These are phyloP conservation scores for Hydriomena furcata DNA, from an alignment of 2,888 invertebrate species.

Conservation along the genomic window DNA sequence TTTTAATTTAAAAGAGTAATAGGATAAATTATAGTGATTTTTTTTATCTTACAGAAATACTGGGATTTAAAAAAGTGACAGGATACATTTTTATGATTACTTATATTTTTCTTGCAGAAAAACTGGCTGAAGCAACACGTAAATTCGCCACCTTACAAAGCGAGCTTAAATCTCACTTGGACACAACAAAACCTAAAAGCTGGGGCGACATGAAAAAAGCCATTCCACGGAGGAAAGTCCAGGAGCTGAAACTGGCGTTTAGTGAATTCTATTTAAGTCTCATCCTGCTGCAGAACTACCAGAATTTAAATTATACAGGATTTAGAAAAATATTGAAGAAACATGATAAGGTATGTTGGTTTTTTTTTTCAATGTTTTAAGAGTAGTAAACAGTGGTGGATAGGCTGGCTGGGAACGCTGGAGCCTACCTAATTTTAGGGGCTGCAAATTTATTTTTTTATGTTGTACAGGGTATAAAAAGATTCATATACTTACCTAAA, in stretches of 20 bases:
- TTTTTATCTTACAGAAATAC: constrained; percentile 83
- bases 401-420: too few relatives aligned
- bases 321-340: constrained; percentile 99
- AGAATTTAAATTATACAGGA: constrained; percentile 98
- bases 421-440: too few relatives aligned
- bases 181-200: constrained; percentile 78
- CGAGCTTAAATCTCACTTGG: constrained; percentile 88
- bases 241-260: constrained; percentile 97
- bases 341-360: constrained; percentile 93
- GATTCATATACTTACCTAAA: too few relatives aligned
- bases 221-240: constrained; percentile 91
- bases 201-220: constrained; percentile 73
- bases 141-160: constrained; percentile 95
- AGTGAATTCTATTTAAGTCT: constrained; percentile 99
- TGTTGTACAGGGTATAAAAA: too few relatives aligned
- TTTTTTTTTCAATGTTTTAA: too few relatives aligned
- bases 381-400: too few relatives aligned
- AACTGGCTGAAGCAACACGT: constrained; percentile 97
- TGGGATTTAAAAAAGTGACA: too few relatives aligned
- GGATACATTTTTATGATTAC: too few relatives aligned
- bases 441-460: too few relatives aligned
- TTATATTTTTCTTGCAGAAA: constrained; percentile 85
- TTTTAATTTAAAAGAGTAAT: too few relatives aligned
- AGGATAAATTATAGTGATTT: too few relatives aligned
- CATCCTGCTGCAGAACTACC: constrained; percentile 98